phyloP scores from a whole-genome alignment of 1,140 invertebrate genomes.

The Trinorchestia longiramus region DNA sequence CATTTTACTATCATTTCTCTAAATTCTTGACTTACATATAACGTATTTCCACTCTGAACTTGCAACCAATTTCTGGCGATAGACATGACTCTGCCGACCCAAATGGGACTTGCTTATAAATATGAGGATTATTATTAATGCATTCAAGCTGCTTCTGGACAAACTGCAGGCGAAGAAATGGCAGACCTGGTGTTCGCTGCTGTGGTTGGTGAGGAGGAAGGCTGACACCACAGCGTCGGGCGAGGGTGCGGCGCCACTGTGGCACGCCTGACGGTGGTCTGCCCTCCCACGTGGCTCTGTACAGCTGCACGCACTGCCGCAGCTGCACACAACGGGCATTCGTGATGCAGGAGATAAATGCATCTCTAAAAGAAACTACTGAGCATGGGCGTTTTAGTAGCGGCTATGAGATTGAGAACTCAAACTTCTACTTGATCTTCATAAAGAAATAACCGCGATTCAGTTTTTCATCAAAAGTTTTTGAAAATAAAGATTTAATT shows the following conservation, averaged over 20 bases:
- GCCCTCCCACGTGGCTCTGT: constrained; percentile 65
- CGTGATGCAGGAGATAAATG: background rate
- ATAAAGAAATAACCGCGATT: too few relatives aligned
- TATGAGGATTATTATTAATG: too few relatives aligned
- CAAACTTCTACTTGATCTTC: background rate
- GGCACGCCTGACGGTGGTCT: constrained; percentile 59
- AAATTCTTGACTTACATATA: too few relatives aligned
- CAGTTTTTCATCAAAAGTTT: background rate
- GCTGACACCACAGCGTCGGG: background rate
- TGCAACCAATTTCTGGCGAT: too few relatives aligned
- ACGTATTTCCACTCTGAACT: too few relatives aligned
- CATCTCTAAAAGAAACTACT: background rate
- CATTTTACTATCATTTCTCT: too few relatives aligned
- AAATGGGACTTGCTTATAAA: too few relatives aligned
- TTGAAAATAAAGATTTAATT: background rate
- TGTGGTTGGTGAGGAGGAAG: background rate
- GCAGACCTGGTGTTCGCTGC: background rate
- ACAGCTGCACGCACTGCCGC: constrained; percentile 64
- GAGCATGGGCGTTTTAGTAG: background rate
- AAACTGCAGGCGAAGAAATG: too few relatives aligned
- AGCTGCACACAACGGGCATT: constrained; percentile 43
- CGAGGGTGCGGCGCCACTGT: constrained; percentile 59
- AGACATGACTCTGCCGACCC: too few relatives aligned
- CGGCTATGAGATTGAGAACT: background rate
- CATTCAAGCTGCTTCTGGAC: too few relatives aligned